These are phyloP conservation scores for Phainopepla nitens DNA, from an alignment of 2,113 vertebrate genomes.

Conservation along the genomic window DNA sequence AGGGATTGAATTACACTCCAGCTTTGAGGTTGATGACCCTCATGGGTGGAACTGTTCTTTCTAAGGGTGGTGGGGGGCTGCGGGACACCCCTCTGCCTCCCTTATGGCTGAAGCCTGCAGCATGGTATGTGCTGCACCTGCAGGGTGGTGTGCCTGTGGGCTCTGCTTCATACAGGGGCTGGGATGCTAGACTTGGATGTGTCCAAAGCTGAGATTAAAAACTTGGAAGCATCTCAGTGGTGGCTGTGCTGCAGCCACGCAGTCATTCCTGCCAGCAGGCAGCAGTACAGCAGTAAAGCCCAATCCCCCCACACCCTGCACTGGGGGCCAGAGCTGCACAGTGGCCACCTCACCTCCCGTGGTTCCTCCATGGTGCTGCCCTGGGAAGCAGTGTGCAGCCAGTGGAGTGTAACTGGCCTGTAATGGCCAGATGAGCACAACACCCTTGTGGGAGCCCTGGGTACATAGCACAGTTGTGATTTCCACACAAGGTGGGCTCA, in stretches of 20 bases:
- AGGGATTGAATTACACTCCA: neutral
- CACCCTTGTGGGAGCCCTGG: neutral
- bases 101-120: neutral
- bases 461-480: fast-evolving
- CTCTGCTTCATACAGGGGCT: neutral
- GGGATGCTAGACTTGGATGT: neutral
- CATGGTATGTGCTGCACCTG: fast-evolving
- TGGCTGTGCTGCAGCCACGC: fast-evolving
- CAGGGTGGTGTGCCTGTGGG: fast-evolving
- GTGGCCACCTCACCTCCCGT: fast-evolving
- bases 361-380: neutral
- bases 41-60: neutral
- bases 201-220: neutral
- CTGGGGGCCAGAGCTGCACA: neutral
- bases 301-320: fast-evolving
- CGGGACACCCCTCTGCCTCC: neutral
- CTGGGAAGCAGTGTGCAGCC: neutral
- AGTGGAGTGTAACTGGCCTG: neutral
- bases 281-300: neutral
- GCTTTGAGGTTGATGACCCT: neutral
- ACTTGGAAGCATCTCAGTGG: neutral
- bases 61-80: fast-evolving
- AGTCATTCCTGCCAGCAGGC: neutral
- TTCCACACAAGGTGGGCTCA: neutral
- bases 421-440: neutral